Evolutionary conservation across 2,888 invertebrate species (phyloP), one percentile per base, ranked within the genome.

Genomic region (Hylaea fasciaria): DNA sequence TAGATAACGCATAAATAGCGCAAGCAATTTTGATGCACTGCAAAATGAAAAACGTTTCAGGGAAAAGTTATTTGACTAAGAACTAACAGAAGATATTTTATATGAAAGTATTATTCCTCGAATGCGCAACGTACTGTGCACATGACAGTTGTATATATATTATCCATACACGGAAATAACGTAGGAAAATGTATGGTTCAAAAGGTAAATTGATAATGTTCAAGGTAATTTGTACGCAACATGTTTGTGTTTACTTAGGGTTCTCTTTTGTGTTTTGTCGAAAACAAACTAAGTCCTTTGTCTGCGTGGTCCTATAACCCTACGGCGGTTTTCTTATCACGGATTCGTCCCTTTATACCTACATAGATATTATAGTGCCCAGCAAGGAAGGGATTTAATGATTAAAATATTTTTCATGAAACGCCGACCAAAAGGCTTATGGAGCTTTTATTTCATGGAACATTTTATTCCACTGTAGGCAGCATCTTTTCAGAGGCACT

Each of bases 281-380:
- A 82, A 84, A 83, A 82, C 82, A 86, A 85, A 83, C 82, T 80
- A 80, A 81, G 81, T 81, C 82, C 83, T 87, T 88, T 88, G 88
- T 87, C 77, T 78, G 77, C 62, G 67, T 68, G 72, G 71, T 70
- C 73, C 72, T 74, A 66, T 67, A 69, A 71, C 79, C 88, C 85
- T 77, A 75, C 74, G 81, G 88, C 83, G 78, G 81, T 85, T 81
- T 86, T 78, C 87, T 83, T 86, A 86, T 86, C 86, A 74, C 70
- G 69, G 72, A 69, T 62, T 71, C 66, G 76, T 70, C 78, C 78
- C 76, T 74, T 70, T 58, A 70, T 68, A 64, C 64, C 62, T 64
- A 75, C 65, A 22, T 65, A 74, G 59, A 68, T 71, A 32, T 32
- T 57, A 39, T 53, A 62, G 40, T 52, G 58, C 57, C 52, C 60